Percentiles rank a stretch among this genome's conserved stretches.
Evolutionary conservation across 2,797 vertebrate genomes (phyloP).

Genomic region (Onychomys leucogaster): DNA sequence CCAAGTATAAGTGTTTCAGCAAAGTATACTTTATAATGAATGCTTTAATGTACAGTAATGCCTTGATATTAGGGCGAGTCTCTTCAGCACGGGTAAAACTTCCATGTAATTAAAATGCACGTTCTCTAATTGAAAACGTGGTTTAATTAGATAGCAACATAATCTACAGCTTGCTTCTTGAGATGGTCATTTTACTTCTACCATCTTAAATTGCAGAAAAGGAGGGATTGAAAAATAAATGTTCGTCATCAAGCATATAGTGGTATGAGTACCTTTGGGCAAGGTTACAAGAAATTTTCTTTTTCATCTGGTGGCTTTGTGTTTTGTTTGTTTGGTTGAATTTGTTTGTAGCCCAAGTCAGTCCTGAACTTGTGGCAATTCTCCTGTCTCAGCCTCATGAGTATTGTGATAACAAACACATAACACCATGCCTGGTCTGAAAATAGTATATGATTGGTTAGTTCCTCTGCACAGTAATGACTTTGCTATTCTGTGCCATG

Average conservation of each 20-base stretch:
- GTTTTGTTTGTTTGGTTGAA: neutral
- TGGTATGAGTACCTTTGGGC: neutral
- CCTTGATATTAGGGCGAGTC: neutral
- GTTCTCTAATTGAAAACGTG: neutral
- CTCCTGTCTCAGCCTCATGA: neutral
- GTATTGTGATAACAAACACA: neutral
- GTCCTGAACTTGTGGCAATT: neutral
- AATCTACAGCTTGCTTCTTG: neutral
- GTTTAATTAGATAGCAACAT: constrained; percentile 13
- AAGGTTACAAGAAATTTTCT: neutral
- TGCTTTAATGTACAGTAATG: neutral
- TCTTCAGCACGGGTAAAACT: neutral
- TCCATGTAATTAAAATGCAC: neutral
- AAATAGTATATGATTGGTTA: neutral
- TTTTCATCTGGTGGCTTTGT: neutral
- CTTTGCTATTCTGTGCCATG: neutral
- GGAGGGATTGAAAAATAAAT: neutral
- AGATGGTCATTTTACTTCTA: neutral
- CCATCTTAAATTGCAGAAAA: neutral
- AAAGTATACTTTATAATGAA: neutral
- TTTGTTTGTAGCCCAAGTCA: neutral
- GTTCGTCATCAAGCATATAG: neutral
- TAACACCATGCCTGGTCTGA: neutral
- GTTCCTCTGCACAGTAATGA: neutral
- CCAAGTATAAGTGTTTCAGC: neutral